phyloP scores from a whole-genome alignment of 1,140 invertebrate genomes.

The Eriosoma lanigerum region DNA sequence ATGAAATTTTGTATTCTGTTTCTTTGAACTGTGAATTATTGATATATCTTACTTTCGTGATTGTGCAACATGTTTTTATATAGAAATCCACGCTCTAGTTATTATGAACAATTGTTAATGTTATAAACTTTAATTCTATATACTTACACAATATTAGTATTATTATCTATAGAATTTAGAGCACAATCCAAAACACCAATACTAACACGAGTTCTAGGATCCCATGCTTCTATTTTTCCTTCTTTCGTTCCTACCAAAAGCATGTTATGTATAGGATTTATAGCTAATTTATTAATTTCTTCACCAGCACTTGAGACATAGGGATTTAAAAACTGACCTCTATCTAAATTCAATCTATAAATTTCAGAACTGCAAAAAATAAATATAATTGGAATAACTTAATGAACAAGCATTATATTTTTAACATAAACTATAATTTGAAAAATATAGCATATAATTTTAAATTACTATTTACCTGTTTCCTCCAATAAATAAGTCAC shows the following conservation, averaged over 20 bases:
- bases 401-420: too few relatives aligned
- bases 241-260: constrained; percentile 86
- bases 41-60: too few relatives aligned
- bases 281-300: constrained; percentile 80
- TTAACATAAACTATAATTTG: not conserved
- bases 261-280: constrained; percentile 88
- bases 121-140: too few relatives aligned
- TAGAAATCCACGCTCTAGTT: too few relatives aligned
- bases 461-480: constrained; percentile 66
- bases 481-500: constrained; percentile 91
- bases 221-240: constrained; percentile 94
- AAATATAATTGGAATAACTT: not conserved
- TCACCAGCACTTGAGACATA: constrained; percentile 70
- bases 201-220: constrained; percentile 76
- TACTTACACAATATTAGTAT: constrained; percentile 53
- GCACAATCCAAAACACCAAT: constrained; percentile 86
- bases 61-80: too few relatives aligned
- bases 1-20: too few relatives aligned
- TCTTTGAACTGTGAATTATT: too few relatives aligned
- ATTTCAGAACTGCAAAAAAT: constrained; percentile 74
- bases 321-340: constrained; percentile 89
- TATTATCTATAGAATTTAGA: constrained; percentile 67
- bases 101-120: too few relatives aligned
- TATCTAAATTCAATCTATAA: constrained; percentile 92
- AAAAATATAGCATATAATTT: not conserved